A percentile compares a stretch with the other conserved stretches of the same genome.
Conservation (phyloP, 2,888 invertebrate species). For the Macrosiphum euphorbiae region DNA sequence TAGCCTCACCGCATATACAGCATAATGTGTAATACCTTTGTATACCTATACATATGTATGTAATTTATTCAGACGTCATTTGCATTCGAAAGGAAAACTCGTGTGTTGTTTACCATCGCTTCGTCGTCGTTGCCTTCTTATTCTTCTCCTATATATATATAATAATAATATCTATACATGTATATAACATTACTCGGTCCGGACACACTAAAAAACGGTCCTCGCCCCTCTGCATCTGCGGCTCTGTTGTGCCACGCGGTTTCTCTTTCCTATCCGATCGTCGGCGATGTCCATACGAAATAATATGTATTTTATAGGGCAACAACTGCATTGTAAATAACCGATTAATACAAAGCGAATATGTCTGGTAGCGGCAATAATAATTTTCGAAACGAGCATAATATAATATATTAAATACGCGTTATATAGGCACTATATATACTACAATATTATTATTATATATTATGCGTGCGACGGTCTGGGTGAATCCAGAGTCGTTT, state of each 20-base stretch:
- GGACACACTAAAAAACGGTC: not conserved
- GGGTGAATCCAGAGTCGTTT: not conserved
- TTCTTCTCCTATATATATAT: not conserved
- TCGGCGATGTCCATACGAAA: slow-evolving; percentile 18
- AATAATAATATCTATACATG: not conserved
- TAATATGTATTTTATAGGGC: slow-evolving; percentile 54
- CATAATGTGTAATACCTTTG: not conserved
- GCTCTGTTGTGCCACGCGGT: not conserved
- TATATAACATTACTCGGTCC: not conserved
- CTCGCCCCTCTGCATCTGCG: not conserved
- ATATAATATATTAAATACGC: not conserved
- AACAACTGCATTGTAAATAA: slow-evolving; percentile 64
- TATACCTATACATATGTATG: not conserved
- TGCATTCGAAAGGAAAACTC: slow-evolving; percentile 31
- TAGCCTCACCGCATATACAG: not conserved
- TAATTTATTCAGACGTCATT: slow-evolving; percentile 29
- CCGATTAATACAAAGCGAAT: slow-evolving; percentile 55
- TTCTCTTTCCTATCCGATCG: not conserved
- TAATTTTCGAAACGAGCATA: slow-evolving; percentile 20
- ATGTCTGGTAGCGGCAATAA: slow-evolving; percentile 20
- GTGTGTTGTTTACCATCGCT: slow-evolving; percentile 31
- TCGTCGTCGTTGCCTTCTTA: not conserved
- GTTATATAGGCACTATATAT: not conserved
- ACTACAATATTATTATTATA: not conserved
- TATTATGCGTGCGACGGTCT: not conserved